Evolutionary conservation across 2,888 invertebrate species (phyloP).

Genomic region (Agrenia bidenticulata): DNA sequence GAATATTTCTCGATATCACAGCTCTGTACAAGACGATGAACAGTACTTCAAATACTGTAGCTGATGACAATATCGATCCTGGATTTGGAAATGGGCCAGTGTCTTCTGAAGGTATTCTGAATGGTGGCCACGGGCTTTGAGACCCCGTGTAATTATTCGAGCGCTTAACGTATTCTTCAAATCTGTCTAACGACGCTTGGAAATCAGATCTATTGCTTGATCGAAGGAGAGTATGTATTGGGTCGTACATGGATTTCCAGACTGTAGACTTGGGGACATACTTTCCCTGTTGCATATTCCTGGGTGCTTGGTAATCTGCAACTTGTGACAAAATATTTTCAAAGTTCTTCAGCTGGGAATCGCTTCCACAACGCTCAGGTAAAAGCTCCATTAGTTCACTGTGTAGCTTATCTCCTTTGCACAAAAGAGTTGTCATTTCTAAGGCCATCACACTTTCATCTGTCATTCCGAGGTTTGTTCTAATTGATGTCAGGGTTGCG

Average conservation of each 20-base stretch:
- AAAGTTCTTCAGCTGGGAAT: constrained; percentile 76
- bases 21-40: constrained; percentile 31
- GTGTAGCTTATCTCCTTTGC: constrained; percentile 92
- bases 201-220: constrained; percentile 90
- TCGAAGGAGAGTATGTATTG: constrained; percentile 83
- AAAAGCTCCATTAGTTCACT: constrained; percentile 90
- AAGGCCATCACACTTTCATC: constrained; percentile 71
- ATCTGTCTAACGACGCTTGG: constrained; percentile 90
- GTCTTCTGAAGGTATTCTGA: constrained; percentile 21
- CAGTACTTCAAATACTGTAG: constrained; percentile 25
- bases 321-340: constrained; percentile 78
- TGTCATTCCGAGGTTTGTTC: constrained; percentile 76
- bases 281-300: constrained; percentile 75
- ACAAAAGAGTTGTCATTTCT: constrained; percentile 88
- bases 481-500: constrained; percentile 79
- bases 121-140: constrained; percentile 41
- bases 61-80: constrained; percentile 27
- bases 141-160: constrained; percentile 8
- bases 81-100: constrained; percentile 26
- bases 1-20: constrained; percentile 26
- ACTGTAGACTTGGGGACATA: constrained; percentile 77
- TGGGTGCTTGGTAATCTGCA: constrained; percentile 80
- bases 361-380: constrained; percentile 83
- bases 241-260: constrained; percentile 93
- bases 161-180: constrained; percentile 35